Evolutionary conservation across 2,888 invertebrate species (phyloP), one percentile per base, ranked within the genome.

Genomic region (Coleophora flavipennella): DNA sequence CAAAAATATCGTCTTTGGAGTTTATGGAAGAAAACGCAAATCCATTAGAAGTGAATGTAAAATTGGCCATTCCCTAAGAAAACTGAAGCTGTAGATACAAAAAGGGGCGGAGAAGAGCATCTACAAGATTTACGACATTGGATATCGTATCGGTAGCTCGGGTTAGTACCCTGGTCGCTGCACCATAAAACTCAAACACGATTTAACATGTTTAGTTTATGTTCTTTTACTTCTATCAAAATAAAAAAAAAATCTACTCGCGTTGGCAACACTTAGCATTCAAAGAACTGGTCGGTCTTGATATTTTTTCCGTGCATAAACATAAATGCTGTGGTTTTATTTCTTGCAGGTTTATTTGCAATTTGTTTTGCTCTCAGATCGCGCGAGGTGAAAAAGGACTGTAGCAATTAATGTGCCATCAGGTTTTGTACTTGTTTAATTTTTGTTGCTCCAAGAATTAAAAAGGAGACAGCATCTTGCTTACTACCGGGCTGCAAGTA

Each of bases 71-170:
- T 20, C 20, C 20, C 6, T 6, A 20, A 6, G 20, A 20, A 20
- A 20, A 20, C 20, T n/a, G n/a, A n/a, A 20, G 20, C 20, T 20
- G n/a, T n/a, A n/a, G n/a, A n/a, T n/a, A n/a, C n/a, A n/a, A n/a
- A n/a, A n/a, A n/a, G n/a, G n/a, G n/a, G n/a, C 20, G 49, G 49
- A 56, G 55, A 48, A 54, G 50, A 53, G 45, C 58, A 56, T 51
- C 57, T 59, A 52, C 36, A 46, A 62, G 72, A 71, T 74, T 74
- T 70, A 71, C 66, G 67, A 62, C 55, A 52, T 53, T 52, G 54
- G 57, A 57, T 20, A 20, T 20, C 20, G 20, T 20, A 6, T 59
- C 65, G 57, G 65, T 62, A 59, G 63, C 61, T 46, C 49, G 54
- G 64, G 67, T 69, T 71, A 66, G 48, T 69, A 60, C 59, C 62